Conservation (phyloP, 2,888 invertebrate species). For the Aspidiotus destructor region DNA sequence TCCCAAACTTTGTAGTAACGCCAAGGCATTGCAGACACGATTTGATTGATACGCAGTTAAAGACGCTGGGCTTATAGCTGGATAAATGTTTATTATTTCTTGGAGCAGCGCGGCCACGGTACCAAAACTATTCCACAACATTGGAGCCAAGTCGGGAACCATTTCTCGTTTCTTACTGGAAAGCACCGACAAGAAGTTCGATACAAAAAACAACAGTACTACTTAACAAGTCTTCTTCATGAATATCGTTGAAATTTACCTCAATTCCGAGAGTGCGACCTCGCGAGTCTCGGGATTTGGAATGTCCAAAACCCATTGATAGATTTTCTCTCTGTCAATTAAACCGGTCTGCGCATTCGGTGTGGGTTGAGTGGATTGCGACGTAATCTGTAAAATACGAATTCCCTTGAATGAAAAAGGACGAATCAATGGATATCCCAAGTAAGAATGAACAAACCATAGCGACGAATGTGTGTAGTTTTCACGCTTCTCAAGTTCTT, state of each 20-base stretch:
- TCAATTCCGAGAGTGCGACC: slow-evolving; percentile 90
- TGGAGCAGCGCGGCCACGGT: slow-evolving; percentile 88
- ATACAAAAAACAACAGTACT: not conserved
- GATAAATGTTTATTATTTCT: slow-evolving; percentile 97
- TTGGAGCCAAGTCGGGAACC: slow-evolving; percentile 92
- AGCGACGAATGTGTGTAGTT: no score
- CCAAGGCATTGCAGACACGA: slow-evolving; percentile 95
- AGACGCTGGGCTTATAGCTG: slow-evolving; percentile 95
- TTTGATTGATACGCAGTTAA: slow-evolving; percentile 97
- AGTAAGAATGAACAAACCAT: no score
- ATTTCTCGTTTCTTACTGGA: slow-evolving; percentile 72
- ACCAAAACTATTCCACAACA: slow-evolving; percentile 99
- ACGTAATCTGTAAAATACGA: slow-evolving; percentile 5
- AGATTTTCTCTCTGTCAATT: slow-evolving; percentile 75
- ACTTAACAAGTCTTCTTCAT: not conserved
- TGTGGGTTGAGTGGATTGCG: slow-evolving; percentile 6
- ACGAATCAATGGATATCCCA: no score
- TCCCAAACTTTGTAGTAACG: slow-evolving; percentile 95
- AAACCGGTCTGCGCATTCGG: slow-evolving; percentile 8
- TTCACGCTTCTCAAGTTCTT: no score
- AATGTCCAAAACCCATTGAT: slow-evolving; percentile 83
- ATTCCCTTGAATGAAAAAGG: no score
- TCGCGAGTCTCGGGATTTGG: slow-evolving; percentile 90
- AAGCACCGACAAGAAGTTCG: slow-evolving; percentile 34
- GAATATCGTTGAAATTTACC: slow-evolving; percentile 45